Evolutionary conservation across 2,797 vertebrate genomes (phyloP).

Genomic region (Epinephelus coioides): DNA sequence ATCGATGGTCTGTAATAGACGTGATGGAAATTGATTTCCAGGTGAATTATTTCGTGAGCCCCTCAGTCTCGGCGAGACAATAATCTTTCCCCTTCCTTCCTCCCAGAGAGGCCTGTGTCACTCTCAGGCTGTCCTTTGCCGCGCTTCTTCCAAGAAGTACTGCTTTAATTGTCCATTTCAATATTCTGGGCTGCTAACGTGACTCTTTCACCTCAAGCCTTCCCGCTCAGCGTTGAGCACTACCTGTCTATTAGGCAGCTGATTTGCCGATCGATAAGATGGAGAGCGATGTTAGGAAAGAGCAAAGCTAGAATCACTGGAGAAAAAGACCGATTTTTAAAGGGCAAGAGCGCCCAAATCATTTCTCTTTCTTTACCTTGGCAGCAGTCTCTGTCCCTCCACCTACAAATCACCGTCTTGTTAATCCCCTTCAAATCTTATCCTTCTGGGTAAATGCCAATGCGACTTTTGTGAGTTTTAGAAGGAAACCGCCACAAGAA

Average conservation of each 20-base stretch:
- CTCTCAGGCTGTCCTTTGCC: constrained; percentile 47
- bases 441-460: constrained; percentile 60
- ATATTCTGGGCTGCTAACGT: constrained; percentile 66
- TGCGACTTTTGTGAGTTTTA: constrained; percentile 37
- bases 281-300: constrained; percentile 64
- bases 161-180: constrained; percentile 79
- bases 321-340: constrained; percentile 59
- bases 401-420: constrained; percentile 62
- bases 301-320: constrained; percentile 43
- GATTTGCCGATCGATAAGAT: constrained; percentile 76
- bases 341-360: constrained; percentile 49
- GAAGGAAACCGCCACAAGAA: constrained; percentile 32
- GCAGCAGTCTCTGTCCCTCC: constrained; percentile 40
- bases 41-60: constrained; percentile 80
- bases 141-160: constrained; percentile 49
- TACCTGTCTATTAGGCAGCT: constrained; percentile 71
- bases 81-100: constrained; percentile 50
- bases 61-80: constrained; percentile 70
- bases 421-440: constrained; percentile 63
- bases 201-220: constrained; percentile 59
- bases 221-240: constrained; percentile 46
- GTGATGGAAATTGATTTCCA: constrained; percentile 86
- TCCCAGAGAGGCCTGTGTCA: constrained; percentile 31
- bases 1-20: constrained; percentile 75
- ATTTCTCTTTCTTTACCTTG: constrained; percentile 45